phyloP scores from a whole-genome alignment of 2,113 vertebrate species.

The Zosterops lateralis region DNA sequence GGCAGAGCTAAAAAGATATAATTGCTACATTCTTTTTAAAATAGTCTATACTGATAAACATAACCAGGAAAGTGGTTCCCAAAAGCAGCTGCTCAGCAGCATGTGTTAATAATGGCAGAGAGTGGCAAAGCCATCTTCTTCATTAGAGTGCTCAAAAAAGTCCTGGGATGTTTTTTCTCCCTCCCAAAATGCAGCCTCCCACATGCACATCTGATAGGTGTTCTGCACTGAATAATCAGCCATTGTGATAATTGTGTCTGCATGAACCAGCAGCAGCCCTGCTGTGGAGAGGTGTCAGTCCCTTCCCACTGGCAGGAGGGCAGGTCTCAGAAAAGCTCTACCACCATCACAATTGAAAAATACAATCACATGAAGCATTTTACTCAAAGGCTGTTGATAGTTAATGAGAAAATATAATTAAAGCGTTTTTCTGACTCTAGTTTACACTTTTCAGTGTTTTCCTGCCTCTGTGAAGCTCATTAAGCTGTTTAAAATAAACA shows the following conservation, averaged over 20 bases:
- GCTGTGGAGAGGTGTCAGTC: background rate
- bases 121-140: background rate
- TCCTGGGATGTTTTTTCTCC: background rate
- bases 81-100: background rate
- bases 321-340: background rate
- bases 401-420: constrained; percentile 17
- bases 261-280: background rate
- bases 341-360: background rate
- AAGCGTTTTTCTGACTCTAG: background rate
- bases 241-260: background rate
- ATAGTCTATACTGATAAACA: background rate
- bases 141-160: background rate
- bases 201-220: background rate
- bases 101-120: background rate
- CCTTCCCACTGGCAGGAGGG: background rate
- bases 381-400: background rate
- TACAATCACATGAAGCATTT: background rate
- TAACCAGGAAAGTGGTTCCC: background rate
- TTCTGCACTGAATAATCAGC: background rate
- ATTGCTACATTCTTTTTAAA: background rate
- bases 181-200: background rate
- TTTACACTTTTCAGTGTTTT: constrained; percentile 41
- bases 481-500: constrained; percentile 48
- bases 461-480: constrained; percentile 23
- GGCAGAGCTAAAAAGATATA: background rate